Conservation (phyloP, 2,888 invertebrate genomes). For the Ellobium chinense region DNA sequence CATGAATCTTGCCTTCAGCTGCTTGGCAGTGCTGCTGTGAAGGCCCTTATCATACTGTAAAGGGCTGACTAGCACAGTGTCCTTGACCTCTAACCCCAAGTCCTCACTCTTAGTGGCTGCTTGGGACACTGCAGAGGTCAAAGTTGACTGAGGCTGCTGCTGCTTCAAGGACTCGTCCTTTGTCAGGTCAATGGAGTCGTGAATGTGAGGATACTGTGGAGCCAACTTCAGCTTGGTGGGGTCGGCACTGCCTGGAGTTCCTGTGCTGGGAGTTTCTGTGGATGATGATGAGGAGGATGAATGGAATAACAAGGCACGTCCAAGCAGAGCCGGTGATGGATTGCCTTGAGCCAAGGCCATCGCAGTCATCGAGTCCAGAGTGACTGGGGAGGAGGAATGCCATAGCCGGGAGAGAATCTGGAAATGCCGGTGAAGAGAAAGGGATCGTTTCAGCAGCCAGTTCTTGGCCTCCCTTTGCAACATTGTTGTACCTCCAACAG, state of each 20-base stretch:
- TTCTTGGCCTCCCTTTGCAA: constrained; percentile 24
- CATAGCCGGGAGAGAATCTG: constrained; percentile 35
- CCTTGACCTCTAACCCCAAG: background rate
- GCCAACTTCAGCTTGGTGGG: background rate
- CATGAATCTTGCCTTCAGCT: constrained; percentile 37
- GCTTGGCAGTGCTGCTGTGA: constrained; percentile 25
- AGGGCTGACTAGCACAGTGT: background rate
- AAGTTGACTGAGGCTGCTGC: background rate
- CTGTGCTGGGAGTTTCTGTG: constrained; percentile 29
- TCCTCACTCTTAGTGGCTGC: background rate
- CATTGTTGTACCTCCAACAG: constrained; percentile 23
- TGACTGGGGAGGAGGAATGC: constrained; percentile 34
- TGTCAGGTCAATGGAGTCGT: constrained; percentile 7
- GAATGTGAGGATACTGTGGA: background rate
- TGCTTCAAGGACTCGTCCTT: background rate
- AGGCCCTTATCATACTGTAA: constrained; percentile 38
- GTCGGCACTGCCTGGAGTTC: constrained; percentile 38
- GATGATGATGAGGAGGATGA: constrained; percentile 16
- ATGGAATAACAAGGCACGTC: constrained; percentile 12
- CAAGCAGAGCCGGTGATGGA: constrained; percentile 36
- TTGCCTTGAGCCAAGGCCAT: constrained; percentile 45
- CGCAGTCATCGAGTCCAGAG: constrained; percentile 44
- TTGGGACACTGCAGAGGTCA: background rate
- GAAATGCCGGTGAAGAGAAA: constrained; percentile 37
- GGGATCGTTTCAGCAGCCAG: constrained; percentile 40